Conservation (phyloP, 1,140 invertebrate species). For the Rhizoglyphus robini region DNA sequence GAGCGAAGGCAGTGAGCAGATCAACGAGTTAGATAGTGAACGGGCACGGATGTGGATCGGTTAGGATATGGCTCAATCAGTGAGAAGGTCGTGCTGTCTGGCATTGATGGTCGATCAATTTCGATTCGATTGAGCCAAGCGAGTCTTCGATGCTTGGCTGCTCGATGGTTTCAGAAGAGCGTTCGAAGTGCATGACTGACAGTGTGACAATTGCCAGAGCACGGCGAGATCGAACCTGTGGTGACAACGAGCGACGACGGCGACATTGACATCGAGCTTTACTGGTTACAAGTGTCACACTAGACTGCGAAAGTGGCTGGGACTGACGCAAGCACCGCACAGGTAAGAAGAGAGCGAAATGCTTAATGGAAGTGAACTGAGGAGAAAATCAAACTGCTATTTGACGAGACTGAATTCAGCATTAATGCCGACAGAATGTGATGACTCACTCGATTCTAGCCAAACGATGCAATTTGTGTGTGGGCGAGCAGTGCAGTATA, state of each 20-base stretch:
- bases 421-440: not conserved
- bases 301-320: not conserved
- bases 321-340: not conserved
- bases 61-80: conserved; percentile 4
- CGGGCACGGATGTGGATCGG: not conserved
- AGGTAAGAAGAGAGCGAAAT: not conserved
- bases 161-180: conserved; percentile 3
- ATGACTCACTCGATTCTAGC: too few species aligned
- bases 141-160: not conserved
- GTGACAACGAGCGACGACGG: conserved; percentile 6
- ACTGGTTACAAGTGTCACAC: conserved; percentile 1
- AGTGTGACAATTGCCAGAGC: not conserved
- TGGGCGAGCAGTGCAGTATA: too few species aligned
- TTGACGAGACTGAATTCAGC: not conserved
- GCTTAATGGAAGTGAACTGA: not conserved
- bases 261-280: conserved; percentile 4
- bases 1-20: not conserved
- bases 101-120: conserved; percentile 8
- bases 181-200: conserved; percentile 8
- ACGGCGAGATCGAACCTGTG: not conserved
- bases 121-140: conserved; percentile 5
- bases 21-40: not conserved
- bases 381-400: not conserved
- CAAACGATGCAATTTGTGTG: too few species aligned
- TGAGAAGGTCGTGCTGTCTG: not conserved